phyloP scores from a whole-genome alignment of 2,113 vertebrate species.

The Turdus rufiventris region DNA sequence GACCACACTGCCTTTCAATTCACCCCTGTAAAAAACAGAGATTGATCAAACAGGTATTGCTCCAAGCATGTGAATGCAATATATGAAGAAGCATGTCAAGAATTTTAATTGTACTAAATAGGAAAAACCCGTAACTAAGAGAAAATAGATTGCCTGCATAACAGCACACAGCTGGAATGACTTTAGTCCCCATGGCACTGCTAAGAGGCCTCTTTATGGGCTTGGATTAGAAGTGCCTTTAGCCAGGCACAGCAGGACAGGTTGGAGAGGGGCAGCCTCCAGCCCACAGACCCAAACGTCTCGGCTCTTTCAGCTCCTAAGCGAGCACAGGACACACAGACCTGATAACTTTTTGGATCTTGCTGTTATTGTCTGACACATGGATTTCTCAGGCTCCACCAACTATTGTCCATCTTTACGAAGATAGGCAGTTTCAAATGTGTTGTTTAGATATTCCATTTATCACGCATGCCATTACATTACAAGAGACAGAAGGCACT shows the following conservation, averaged over 20 bases:
- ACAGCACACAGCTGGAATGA: slow-evolving; percentile 33
- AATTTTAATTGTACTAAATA: slow-evolving; percentile 43
- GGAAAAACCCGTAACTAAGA: neutral
- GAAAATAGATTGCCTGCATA: slow-evolving; percentile 25
- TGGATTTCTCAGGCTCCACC: neutral
- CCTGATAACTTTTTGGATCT: neutral
- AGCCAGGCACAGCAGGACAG: slow-evolving; percentile 3
- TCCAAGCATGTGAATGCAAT: neutral
- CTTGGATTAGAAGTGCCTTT: slow-evolving; percentile 6
- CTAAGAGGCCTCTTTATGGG: slow-evolving; percentile 4
- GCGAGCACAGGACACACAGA: neutral
- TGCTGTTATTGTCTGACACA: neutral
- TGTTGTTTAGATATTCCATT: neutral
- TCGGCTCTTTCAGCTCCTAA: neutral
- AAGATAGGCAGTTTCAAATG: rapidly evolving
- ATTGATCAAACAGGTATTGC: neutral
- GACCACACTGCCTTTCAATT: neutral
- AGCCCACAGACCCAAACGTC: neutral
- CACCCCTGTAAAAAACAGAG: neutral
- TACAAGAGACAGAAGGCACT: neutral
- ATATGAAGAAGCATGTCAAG: neutral
- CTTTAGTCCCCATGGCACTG: neutral
- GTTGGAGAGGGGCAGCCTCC: neutral
- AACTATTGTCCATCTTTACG: neutral
- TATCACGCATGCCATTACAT: neutral